Base-by-base conservation (phyloP, 35 echinoderm and acorn worm genomes). In the Chiridota heheva region DNA sequence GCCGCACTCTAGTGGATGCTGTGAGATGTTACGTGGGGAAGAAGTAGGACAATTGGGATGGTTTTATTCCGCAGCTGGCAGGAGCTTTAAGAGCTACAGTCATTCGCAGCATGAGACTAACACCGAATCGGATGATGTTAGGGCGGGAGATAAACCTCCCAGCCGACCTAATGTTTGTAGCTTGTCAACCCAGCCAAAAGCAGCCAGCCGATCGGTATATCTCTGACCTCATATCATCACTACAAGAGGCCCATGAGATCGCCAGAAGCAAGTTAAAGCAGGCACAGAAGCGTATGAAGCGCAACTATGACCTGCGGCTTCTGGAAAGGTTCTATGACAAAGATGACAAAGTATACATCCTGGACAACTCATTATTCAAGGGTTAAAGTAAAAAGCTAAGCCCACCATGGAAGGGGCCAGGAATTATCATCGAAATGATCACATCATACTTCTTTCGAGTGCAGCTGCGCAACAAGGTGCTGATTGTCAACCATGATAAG, bases 51-150 rank as follows among this genome's bases (percentile, higher is more conserved):
- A 4, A 87, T 7, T 87, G 74, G 85, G 85, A 87, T 32, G 27
- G 40, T 16, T 16, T 40, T 60, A 31, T 87, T 7, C 30, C 61
- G 2, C 74, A 87, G 36, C 78, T 87, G 13, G 85, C 85, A 0
- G 64, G 84, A 2, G 84, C 70, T 3, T 17, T 84, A 1, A 18
- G 81, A 63, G 15, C 83, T 18, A 76, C 83, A 2, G 86, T 80
- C 37, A 70, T 78, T 42, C 36, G 73, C 5, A 76, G 48, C 27
- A 91, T 82, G 12, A 68, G 75, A 1, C 73, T 70, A 36, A 85
- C 81, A 22, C 71, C 81, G 1, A 91, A 85, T 31, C 44, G 46
- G 65, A 34, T 91, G 18, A 91, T 84, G 89, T 57, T 91, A 34
- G 89, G 89, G 0, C 40, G 73, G 24, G 89, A 90, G 49, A 42